These are phyloP conservation scores for Zalophus californianus DNA, from an alignment of 2,797 vertebrate species.

Conservation along the genomic window DNA sequence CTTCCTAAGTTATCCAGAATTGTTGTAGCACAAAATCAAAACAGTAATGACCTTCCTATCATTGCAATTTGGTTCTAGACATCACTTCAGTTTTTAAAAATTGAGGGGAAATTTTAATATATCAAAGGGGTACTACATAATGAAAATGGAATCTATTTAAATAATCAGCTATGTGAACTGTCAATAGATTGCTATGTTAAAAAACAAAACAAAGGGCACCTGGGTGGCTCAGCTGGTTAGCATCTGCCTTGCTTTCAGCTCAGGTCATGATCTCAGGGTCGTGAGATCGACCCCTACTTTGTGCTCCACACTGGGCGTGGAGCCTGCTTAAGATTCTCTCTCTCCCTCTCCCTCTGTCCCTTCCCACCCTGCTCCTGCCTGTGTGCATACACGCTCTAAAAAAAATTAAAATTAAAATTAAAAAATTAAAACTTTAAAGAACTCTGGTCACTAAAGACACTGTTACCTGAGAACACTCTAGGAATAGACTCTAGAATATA, in stretches of 20 bases:
- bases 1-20: neutral
- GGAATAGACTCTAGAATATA: neutral
- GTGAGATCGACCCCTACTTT: neutral
- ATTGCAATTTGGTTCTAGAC: neutral
- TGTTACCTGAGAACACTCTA: neutral
- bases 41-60: neutral
- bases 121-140: neutral
- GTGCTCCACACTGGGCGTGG: neutral
- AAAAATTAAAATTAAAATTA: neutral
- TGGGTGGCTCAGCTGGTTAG: neutral
- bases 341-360: neutral
- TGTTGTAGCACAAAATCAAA: neutral
- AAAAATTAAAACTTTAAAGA: neutral
- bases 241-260: neutral
- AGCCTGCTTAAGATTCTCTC: neutral
- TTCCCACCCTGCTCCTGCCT: neutral
- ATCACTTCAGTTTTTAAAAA: neutral
- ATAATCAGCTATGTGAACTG: neutral
- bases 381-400: neutral
- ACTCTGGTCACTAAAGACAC: neutral
- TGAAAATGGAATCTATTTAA: neutral
- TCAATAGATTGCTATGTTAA: neutral
- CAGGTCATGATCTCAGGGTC: neutral
- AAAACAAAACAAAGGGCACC: neutral
- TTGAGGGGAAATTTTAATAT: neutral